phyloP scores from a whole-genome alignment of 2,113 vertebrate species.

The Smithornis capensis region DNA sequence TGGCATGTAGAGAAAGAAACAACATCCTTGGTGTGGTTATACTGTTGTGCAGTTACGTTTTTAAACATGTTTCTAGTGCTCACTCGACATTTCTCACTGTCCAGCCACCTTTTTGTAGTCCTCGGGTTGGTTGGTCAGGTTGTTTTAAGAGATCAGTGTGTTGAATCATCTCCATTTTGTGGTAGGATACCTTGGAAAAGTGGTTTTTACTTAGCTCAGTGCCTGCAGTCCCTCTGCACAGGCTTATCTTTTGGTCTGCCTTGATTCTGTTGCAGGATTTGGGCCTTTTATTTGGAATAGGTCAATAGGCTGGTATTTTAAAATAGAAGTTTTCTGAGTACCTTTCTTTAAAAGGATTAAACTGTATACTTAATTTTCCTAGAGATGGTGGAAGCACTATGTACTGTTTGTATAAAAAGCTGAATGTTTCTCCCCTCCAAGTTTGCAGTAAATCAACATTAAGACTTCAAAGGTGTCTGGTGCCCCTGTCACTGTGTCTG shows the following conservation, averaged over 20 bases:
- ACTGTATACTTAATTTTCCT: background rate
- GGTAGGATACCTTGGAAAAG: background rate
- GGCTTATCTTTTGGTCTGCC: background rate
- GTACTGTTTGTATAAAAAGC: conserved; percentile 16
- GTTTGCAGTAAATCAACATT: background rate
- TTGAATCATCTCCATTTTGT: conserved; percentile 45
- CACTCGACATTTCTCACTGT: background rate
- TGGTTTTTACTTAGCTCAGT: background rate
- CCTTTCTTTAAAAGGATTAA: conserved; percentile 18
- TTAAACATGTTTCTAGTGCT: background rate
- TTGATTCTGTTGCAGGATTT: conserved; percentile 1
- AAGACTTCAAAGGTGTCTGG: background rate
- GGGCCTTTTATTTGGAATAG: conserved; percentile 16
- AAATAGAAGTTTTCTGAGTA: background rate
- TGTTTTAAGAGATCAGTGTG: background rate
- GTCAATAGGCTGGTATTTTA: background rate
- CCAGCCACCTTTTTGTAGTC: background rate
- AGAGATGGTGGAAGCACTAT: background rate
- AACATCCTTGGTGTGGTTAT: background rate
- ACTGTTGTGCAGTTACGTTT: background rate
- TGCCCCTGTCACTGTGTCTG: background rate
- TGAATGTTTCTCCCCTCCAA: background rate
- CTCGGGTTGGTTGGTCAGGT: background rate
- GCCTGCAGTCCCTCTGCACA: background rate
- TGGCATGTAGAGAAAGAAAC: conserved; percentile 21